Evolutionary conservation across 2,888 invertebrate species (phyloP), one percentile per base, ranked within the genome.

Genomic region (Stegana nigrithorax): DNA sequence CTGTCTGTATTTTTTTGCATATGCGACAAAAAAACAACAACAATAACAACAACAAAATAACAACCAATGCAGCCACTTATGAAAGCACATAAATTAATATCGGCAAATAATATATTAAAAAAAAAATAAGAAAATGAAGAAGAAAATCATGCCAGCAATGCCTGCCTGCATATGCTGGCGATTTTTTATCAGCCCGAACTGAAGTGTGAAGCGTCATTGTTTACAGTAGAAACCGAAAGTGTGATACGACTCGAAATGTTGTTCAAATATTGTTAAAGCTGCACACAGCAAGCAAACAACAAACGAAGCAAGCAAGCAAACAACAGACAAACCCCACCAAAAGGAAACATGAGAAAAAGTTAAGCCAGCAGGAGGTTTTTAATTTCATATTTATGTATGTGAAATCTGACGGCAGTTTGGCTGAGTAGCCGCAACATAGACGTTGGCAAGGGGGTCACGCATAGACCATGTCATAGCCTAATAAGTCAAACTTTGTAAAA

Each of bases 201-300:
- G 25, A 50, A 50, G 50, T n/a, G 23, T n/a, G n/a, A n/a, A 26
- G 7, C 50, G 17, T 42, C 7, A n/a, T 10, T 42, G 42, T 42
- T 42, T 45, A 21, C 36, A 1, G 17, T 45, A 32, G 53, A 55
- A 53, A 55, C 23, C 53, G 53, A 55, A 55, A 55, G 53, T 55
- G 53, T 32, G 10, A 12, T 55, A 32, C 19, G 36, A 21, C 14
- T 39, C 39, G n/a, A 39, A 14, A 36, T 4, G 17, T 14, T 14
- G 14, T 39, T 14, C 2, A 39, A 12, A 39, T n/a, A 39, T 39
- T 39, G 2, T 14, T n/a, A 10, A 5, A 17, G 36, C 10, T 10
- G 39, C 39, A 29, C 29, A 39, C n/a, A n/a, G n/a, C n/a, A n/a
- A n/a, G n/a, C n/a, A n/a, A n/a, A n/a, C n/a, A n/a, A n/a, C n/a